phyloP scores from a whole-genome alignment of 2,888 invertebrate species.

The Cephus pygmeus region DNA sequence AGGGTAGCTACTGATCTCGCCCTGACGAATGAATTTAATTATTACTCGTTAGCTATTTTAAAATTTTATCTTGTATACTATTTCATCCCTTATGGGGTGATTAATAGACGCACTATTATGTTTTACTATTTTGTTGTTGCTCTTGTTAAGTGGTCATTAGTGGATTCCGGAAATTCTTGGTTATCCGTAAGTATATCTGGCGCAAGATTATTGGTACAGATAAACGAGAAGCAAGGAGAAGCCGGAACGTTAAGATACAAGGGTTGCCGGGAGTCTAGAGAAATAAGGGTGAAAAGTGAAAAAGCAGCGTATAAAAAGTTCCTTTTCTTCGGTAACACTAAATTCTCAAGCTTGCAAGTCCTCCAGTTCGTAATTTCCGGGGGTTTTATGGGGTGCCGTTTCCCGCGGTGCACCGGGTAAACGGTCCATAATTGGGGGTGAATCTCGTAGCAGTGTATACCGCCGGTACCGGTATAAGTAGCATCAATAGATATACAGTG shows the following conservation, averaged over 20 bases:
- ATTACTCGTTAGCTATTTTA: neutral
- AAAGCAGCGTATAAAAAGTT: neutral
- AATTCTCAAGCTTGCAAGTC: neutral
- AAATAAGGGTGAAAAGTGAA: neutral
- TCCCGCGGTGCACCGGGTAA: slow-evolving; percentile 30
- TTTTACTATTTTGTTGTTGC: neutral
- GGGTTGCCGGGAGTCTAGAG: neutral
- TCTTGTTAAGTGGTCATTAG: neutral
- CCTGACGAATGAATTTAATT: neutral
- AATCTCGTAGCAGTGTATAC: slow-evolving; percentile 5
- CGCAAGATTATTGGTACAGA: neutral
- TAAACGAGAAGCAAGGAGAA: neutral
- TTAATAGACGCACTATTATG: neutral
- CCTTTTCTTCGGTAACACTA: neutral
- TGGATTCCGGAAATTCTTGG: neutral
- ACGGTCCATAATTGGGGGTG: slow-evolving; percentile 34
- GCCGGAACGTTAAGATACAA: neutral
- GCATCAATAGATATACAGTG: neutral
- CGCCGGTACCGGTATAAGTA: neutral
- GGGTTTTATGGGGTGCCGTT: neutral
- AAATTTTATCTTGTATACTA: neutral
- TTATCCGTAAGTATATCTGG: neutral
- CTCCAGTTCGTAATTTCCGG: neutral
- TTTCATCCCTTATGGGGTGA: neutral
- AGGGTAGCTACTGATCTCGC: neutral